These are phyloP conservation scores for Urocynchramus pylzowi DNA, from an alignment of 2,113 vertebrate genomes.

Conservation along the genomic window DNA sequence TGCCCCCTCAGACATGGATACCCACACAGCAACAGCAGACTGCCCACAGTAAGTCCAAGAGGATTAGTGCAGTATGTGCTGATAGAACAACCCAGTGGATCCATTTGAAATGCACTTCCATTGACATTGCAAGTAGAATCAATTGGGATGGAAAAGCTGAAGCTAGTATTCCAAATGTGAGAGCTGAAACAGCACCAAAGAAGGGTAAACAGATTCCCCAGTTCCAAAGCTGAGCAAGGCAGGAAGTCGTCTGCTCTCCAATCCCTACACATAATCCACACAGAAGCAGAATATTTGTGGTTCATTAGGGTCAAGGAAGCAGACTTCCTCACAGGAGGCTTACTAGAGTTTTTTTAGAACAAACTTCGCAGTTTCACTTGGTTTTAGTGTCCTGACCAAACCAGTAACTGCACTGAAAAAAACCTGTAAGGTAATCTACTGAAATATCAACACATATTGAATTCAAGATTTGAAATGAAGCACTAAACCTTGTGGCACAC, in stretches of 20 bases:
- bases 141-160: neutral
- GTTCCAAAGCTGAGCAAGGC: neutral
- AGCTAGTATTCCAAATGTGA: neutral
- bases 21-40: neutral
- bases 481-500: neutral
- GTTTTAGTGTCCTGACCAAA: neutral
- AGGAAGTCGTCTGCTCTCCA: neutral
- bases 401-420: neutral
- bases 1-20: neutral
- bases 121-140: neutral
- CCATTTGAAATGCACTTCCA: neutral
- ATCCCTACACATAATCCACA: neutral
- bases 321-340: neutral
- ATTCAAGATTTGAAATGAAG: neutral
- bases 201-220: neutral
- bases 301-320: neutral
- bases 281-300: neutral
- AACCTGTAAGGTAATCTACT: neutral
- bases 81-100: neutral
- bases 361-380: neutral
- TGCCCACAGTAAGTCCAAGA: neutral
- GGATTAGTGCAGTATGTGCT: neutral
- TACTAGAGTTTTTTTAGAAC: neutral
- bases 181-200: neutral
- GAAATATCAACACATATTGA: neutral